Conservation (phyloP, 2,797 vertebrate species). For the Argya squamiceps region DNA sequence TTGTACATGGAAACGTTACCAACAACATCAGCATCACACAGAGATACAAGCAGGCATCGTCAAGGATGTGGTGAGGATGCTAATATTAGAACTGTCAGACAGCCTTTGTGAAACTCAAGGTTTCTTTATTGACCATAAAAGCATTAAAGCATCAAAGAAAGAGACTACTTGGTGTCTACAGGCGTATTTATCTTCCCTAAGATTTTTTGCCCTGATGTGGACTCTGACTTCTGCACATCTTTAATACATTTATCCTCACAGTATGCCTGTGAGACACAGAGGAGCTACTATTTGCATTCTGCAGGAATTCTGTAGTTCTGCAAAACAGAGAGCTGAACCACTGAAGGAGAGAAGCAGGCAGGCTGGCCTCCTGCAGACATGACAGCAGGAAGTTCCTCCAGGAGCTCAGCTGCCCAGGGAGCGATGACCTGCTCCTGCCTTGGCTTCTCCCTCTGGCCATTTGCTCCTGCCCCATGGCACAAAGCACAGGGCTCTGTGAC, state of each 20-base stretch:
- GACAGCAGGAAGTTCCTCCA: background rate
- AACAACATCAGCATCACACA: background rate
- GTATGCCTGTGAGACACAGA: background rate
- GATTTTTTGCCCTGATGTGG: background rate
- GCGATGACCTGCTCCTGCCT: fast-evolving
- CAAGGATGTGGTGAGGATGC: background rate
- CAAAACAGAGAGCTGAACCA: background rate
- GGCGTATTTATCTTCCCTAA: conserved; percentile 1
- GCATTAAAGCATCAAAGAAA: conserved; percentile 29
- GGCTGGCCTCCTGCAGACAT: fast-evolving
- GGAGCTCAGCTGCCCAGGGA: background rate
- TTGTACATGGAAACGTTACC: background rate
- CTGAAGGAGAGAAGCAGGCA: background rate
- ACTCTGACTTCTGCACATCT: conserved; percentile 12
- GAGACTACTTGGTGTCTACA: conserved; percentile 26
- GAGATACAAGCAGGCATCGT: background rate
- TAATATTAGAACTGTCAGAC: conserved; percentile 38
- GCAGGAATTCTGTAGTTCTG: background rate
- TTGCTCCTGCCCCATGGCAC: no score
- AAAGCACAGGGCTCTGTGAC: fast-evolving
- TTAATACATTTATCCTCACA: conserved; percentile 23
- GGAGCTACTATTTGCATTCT: conserved; percentile 13
- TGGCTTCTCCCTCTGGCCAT: background rate
- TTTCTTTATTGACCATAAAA: conserved; percentile 40
- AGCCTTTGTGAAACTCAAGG: background rate